Evolutionary conservation across 1,140 invertebrate species (phyloP), one percentile per base, ranked within the genome.

Genomic region (Bombus confusus): DNA sequence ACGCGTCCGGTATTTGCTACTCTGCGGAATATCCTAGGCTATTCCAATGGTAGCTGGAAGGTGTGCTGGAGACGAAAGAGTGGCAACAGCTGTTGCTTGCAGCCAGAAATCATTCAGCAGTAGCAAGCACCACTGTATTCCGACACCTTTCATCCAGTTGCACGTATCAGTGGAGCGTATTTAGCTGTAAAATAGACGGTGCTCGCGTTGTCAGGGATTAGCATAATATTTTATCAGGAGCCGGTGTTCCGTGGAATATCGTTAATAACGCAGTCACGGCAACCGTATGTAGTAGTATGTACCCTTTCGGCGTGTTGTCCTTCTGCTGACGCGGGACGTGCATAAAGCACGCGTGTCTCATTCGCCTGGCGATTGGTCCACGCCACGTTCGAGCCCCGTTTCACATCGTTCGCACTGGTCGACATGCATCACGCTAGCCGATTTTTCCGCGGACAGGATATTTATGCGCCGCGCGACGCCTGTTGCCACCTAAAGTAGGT

Each of bases 191-290:
- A 89, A 80, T 87, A 87, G 79, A 84, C 86, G 62, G 76, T 43
- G 59, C n/a, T 25, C 80, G 86, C 62, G 71, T 64, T 75, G 41
- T 57, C 81, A 34, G 3, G 28, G 86, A 90, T 90, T 90, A 90
- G 88, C 88, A 88, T 90, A 90, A 90, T 90, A 90, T 90, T 90
- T 90, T 85, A 90, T 90, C 88, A 72, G 62, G 72, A 80, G 68
- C 84, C 66, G 74, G 79, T 43, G 72, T 47, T 28, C 74, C 83
- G 83, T 81, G 83, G 88, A 90, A 88, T 90, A 90, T 90, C 88
- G 89, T 90, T 90, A 90, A 90, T 90, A 90, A 90, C 83, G 68
- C 83, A 90, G 86, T 90, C 89, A 90, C 88, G 83, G 80, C 83
- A 82, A 69, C 41, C 66, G 73, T 28, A 62, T 12, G 25, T 28